Evolutionary conservation across 2,113 vertebrate species (phyloP), one percentile per base, ranked within the genome.

Genomic region (Acanthisitta chloris): DNA sequence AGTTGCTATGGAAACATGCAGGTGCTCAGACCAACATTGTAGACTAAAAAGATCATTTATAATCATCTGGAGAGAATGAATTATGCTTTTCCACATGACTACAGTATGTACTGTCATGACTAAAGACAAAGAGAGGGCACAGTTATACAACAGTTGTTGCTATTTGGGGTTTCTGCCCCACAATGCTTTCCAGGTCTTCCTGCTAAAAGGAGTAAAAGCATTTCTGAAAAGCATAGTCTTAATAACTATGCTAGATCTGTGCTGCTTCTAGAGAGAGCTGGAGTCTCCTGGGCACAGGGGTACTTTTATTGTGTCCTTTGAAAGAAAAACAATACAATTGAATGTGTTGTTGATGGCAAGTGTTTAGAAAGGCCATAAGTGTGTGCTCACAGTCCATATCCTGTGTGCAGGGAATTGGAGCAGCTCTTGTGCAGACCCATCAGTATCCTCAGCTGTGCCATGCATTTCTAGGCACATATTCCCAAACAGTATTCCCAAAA

Each of bases 1-100:
- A 90, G 79, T 90, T 85, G 74, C 90, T 91, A 70, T 92, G 84
- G 92, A 91, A 82, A 91, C 70, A 36, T 33, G 61, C 78, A 94
- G 85, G 62, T 85, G 54, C 70, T 91, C 49, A 80, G 62, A 52
- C 42, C 4, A 6, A 58, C 57, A 77, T 5, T 61, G 34, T 43
- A 49, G 54, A 88, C 49, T 85, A 88, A 86, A 91, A 92, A 59
- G 23, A 85, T 73, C 0, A 46, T 61, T 72, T 90, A 33, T 72
- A 72, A 61, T 92, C 79, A 70, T 43, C 28, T 72, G 45, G 34
- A 16, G 0, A 43, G 65, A 95, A 88, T 34, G 0, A 64, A 43
- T 77, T 81, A 31, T 25, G 34, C 29, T 92, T 96, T 83, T 80
- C 33, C 12, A 69, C 29, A 3, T 51, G 49, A 59, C 58, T 52